These are phyloP conservation scores for Drosophila eugracilis DNA, from an alignment of 1,140 invertebrate species.

Conservation along the genomic window DNA sequence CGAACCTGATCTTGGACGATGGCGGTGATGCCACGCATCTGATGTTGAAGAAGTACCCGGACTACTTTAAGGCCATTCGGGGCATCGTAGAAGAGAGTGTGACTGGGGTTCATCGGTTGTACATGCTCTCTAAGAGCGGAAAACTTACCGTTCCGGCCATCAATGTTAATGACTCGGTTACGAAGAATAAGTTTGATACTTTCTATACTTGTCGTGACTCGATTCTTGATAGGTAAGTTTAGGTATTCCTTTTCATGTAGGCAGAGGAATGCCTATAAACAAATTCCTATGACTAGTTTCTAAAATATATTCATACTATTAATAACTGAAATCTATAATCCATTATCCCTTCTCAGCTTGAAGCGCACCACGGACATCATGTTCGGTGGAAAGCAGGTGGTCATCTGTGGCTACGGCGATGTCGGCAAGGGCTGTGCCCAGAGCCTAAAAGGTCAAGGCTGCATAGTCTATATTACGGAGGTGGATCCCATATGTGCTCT, in stretches of 20 bases:
- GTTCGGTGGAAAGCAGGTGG: conserved; percentile 99
- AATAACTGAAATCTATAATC: too few species aligned
- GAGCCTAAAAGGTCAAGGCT: conserved; percentile 96
- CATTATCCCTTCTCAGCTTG: conserved; percentile 81
- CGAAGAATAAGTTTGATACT: conserved; percentile 99
- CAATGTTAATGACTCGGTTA: conserved; percentile 99
- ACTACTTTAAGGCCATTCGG: conserved; percentile 97
- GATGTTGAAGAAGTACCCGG: conserved; percentile 98
- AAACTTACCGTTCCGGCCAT: conserved; percentile 98
- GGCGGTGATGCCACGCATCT: conserved; percentile 98
- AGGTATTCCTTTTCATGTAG: neutral
- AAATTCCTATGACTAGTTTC: too few species aligned
- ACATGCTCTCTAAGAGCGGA: conserved; percentile 96
- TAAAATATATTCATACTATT: too few species aligned
- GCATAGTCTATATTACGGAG: conserved; percentile 97
- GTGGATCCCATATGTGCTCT: conserved; percentile 99
- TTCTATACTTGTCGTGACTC: conserved; percentile 77
- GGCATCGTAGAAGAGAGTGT: conserved; percentile 99
- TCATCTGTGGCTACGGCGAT: conserved; percentile 99
- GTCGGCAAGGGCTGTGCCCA: conserved; percentile 99
- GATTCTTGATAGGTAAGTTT: conserved; percentile 58
- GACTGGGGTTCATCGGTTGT: conserved; percentile 98
- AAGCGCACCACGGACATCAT: conserved; percentile 98
- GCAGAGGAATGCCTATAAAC: too few species aligned
- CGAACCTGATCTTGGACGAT: conserved; percentile 99